These are phyloP conservation scores for Drosophila albomicans DNA, from an alignment of 1,140 invertebrate genomes.

Conservation along the genomic window DNA sequence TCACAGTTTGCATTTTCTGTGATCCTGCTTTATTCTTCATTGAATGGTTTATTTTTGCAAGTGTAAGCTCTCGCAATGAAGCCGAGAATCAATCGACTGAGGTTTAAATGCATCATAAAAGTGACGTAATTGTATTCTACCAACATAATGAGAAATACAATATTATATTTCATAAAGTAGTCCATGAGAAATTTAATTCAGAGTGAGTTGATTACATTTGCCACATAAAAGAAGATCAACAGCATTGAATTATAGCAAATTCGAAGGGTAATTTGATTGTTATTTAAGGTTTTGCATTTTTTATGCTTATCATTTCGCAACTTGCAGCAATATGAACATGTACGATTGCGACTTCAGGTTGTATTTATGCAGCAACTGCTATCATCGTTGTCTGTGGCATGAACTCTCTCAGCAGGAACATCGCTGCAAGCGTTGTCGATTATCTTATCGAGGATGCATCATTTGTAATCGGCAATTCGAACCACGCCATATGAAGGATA, in stretches of 20 bases:
- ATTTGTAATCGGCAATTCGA: slow-evolving; percentile 52
- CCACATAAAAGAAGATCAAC: no score
- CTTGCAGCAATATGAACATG: not conserved
- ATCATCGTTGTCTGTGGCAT: slow-evolving; percentile 34
- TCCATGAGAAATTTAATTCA: not conserved
- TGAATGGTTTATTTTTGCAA: not conserved
- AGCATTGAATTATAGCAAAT: no score
- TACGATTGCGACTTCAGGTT: not conserved
- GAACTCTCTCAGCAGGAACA: slow-evolving; percentile 53
- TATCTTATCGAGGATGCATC: slow-evolving; percentile 27
- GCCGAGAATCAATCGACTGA: slow-evolving; percentile 9
- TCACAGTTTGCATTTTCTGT: no score
- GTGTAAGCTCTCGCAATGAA: not conserved
- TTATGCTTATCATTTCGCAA: not conserved
- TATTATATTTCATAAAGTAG: not conserved
- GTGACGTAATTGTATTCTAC: slow-evolving; percentile 17
- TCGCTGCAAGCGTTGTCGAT: slow-evolving; percentile 39
- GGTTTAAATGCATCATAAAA: slow-evolving; percentile 28
- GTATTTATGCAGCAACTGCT: slow-evolving; percentile 54
- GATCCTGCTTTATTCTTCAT: no score
- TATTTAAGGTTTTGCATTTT: no score
- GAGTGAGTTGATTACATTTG: not conserved
- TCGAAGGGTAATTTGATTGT: not conserved
- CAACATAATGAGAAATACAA: not conserved
- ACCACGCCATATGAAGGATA: slow-evolving; percentile 10